Base-by-base conservation (phyloP, 2,888 invertebrate genomes). In the Ashinkailepas kermadecensis region DNA sequence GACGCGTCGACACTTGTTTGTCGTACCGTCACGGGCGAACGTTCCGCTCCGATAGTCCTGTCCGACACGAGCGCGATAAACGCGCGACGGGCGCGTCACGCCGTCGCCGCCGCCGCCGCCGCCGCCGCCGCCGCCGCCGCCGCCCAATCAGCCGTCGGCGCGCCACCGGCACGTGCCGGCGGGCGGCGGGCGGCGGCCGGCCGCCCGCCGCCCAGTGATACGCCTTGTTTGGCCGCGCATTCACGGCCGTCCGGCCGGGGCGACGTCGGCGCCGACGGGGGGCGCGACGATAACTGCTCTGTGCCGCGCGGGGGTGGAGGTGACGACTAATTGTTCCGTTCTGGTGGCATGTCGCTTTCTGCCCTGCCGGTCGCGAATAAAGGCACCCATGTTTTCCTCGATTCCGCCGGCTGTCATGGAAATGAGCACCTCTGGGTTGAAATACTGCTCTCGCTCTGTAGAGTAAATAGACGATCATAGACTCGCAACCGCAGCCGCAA, bases 331-430 rank as follows among this genome's bases (percentile, higher is more conserved):
- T 74, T 74, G 74, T 74, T 74, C 74, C 74, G 74, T 74, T 56
- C 74, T 74, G 74, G 54, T 56, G 74, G 74, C 11, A 74, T 74
- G 74, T 74, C 74, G 74, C 56, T 74, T 74, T 74, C 74, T 74
- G 74, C 21, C 54, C 74, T 13, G 74, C 11, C 74, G 74, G 18
- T 18, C 74, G 74, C 56, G 74, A 56, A 74, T 74, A 74, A 74
- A 74, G 74, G 74, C 11, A 1, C 21, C 74, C 74, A 10, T 74
- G 74, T 74, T 74, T 74, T 74, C 54, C 54, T 74, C 74, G 74
- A 9, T 2, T 54, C 18, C 13, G 18, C 10, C 10, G 54, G 74
- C 56, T 74, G 56, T 56, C 74, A 74, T 74, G 56, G 74, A 18
- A 23, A 74, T 56, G 74, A 54, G 54, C 59, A 1, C 74, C 74